Evolutionary conservation across 2,797 vertebrate species (phyloP).

Genomic region (Chromis chromis): DNA sequence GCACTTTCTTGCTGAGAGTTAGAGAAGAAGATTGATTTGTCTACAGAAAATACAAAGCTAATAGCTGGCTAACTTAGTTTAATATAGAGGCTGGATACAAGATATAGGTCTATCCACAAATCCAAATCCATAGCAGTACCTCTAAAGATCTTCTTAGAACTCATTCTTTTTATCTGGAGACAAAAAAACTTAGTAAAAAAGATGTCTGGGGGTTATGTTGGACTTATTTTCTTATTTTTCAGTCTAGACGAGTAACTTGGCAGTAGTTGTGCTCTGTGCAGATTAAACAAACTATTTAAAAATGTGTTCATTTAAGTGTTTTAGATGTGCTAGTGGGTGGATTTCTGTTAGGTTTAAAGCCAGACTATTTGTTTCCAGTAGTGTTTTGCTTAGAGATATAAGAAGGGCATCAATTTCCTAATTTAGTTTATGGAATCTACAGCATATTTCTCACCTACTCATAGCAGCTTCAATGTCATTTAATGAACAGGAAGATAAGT

Average conservation of each 20-base stretch:
- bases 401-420: background rate
- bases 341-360: no score
- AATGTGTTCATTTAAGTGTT: no score
- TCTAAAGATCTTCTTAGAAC: no score
- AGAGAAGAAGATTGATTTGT: background rate
- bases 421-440: background rate
- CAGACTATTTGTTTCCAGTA: background rate
- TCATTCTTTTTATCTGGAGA: background rate
- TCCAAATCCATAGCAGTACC: background rate
- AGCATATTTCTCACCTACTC: background rate
- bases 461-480: background rate
- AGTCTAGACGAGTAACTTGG: no score
- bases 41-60: background rate
- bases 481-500: background rate
- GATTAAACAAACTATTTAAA: no score
- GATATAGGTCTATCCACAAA: background rate
- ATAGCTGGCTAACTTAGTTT: background rate
- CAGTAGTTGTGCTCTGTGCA: no score
- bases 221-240: no score
- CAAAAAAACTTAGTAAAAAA: background rate
- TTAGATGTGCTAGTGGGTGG: background rate
- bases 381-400: background rate
- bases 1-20: no score
- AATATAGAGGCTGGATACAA: background rate
- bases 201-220: background rate